Percentiles rank a stretch among this genome's conserved stretches.
phyloP scores from a whole-genome alignment of 2,113 vertebrate genomes.

The Xiphophorus maculatus region DNA sequence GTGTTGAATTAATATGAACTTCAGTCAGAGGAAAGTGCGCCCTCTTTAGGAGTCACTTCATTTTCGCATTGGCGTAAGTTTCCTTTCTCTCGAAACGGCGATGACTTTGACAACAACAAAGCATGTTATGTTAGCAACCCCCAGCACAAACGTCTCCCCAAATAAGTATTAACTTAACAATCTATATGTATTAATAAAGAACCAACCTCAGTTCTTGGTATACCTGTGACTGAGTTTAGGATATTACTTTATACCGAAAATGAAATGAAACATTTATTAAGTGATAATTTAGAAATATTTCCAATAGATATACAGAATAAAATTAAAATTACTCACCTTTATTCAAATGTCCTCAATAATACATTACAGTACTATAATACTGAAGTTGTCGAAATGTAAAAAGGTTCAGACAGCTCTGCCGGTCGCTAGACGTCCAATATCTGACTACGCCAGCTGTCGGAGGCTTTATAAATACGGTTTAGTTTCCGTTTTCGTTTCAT shows the following conservation, averaged over 20 bases:
- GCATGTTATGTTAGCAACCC: not conserved
- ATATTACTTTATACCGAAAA: not conserved
- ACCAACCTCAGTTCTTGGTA: not conserved
- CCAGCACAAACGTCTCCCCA: not conserved
- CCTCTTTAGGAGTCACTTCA: slow-evolving; percentile 31
- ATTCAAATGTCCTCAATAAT: not conserved
- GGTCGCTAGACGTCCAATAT: not conserved
- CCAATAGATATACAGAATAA: not conserved
- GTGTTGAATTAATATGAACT: not conserved
- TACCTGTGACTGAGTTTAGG: not conserved
- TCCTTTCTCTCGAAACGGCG: slow-evolving; percentile 31
- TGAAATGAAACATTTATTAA: not conserved
- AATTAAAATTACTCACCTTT: not conserved
- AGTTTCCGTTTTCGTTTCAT: slow-evolving; percentile 60
- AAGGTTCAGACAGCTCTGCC: not conserved
- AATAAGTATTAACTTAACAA: too few species aligned
- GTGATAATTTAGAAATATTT: not conserved
- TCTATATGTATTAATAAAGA: too few species aligned
- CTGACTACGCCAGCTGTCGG: not conserved
- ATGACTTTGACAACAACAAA: not conserved
- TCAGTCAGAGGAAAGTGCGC: not conserved
- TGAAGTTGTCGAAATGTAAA: not conserved
- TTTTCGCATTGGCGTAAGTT: slow-evolving; percentile 14
- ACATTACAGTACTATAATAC: not conserved
- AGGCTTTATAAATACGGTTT: slow-evolving; percentile 14